Evolutionary conservation across 1,140 invertebrate species (phyloP), one percentile per base, ranked within the genome.

Genomic region (Drosophila orena): DNA sequence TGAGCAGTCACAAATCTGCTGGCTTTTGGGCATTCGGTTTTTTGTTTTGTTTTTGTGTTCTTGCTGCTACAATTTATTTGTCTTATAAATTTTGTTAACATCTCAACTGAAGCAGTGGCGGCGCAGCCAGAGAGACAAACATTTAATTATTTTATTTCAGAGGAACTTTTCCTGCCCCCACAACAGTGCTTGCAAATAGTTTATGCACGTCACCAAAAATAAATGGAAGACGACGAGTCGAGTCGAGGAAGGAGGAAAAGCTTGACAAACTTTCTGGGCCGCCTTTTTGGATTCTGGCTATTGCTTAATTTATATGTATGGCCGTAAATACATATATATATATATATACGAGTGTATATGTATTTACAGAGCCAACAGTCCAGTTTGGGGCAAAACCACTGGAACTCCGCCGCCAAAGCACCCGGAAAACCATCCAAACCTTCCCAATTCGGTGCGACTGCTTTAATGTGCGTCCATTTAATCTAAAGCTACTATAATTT

Each of bases 41-140:
- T 22, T 22, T 22, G 10, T 65, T 62, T 64, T 22, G n/a, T 22
- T 22, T 65, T 17, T 40, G 34, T 65, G 43, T 27, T 65, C 37
- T 20, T 15, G 59, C 43, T 64, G 59, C 43, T 74, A 75, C 72
- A 75, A 74, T 75, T 75, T 75, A 75, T 75, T 75, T 75, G 70
- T 75, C 72, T 75, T 75, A 75, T 75, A 75, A 74, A 75, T 74
- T 75, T 75, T 75, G 70, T 55, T 75, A 75, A 75, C 72, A 75
- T 75, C 72, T 75, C 72, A 75, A 75, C 58, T 62, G 47, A 73
- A 34, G 66, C 27, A 42, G 35, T 34, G 43, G 47, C 12, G n/a
- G n/a, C n/a, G 38, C 38, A 20, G 52, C 17, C 47, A 46, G 22
- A 62, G 34, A 61, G 12, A 38, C 66, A 72, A 49, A 50, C 70